A percentile compares a stretch with the other conserved stretches of the same genome.
Evolutionary conservation across 2,888 invertebrate genomes (phyloP).

Genomic region (Lasius fuliginosus): DNA sequence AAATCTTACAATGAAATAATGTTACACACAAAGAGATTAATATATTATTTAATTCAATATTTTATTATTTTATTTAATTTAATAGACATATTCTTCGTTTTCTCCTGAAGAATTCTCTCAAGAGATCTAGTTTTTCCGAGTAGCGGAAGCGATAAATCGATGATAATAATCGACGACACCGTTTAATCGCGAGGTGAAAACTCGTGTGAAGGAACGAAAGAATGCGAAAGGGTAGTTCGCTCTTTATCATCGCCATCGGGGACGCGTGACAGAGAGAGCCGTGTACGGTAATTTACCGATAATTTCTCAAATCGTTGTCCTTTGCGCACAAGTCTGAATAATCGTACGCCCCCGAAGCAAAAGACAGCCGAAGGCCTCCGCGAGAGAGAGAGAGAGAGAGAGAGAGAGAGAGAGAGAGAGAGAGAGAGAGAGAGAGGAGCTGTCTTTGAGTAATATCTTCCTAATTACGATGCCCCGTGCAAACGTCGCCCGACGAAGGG

Average conservation of each 20-base stretch:
- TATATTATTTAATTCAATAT: too few relatives aligned
- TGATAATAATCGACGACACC: neutral
- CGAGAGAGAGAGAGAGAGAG: constrained; percentile 45
- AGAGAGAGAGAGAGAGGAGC: constrained; percentile 50
- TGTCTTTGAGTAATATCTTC: constrained; percentile 80
- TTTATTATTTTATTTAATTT: too few relatives aligned
- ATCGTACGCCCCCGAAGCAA: constrained; percentile 62
- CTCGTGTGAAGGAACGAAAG: neutral
- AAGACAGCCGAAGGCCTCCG: constrained; percentile 39
- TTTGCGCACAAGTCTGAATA: constrained; percentile 43
- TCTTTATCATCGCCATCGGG: constrained; percentile 66
- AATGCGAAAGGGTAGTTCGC: constrained; percentile 43
- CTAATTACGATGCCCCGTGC: constrained; percentile 80
- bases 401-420: constrained; percentile 54
- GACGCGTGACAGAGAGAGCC: constrained; percentile 25
- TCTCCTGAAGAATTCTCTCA: neutral
- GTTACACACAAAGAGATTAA: neutral
- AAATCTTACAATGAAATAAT: neutral
- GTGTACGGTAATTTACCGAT: constrained; percentile 57
- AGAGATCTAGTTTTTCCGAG: neutral
- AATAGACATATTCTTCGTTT: neutral
- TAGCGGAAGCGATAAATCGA: constrained; percentile 50
- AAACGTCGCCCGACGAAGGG: constrained; percentile 52
- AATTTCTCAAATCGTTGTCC: constrained; percentile 67
- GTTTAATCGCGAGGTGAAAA: constrained; percentile 26